Conservation (phyloP, 2,113 vertebrate genomes). For the Sterrhoptilus dennistouni region DNA sequence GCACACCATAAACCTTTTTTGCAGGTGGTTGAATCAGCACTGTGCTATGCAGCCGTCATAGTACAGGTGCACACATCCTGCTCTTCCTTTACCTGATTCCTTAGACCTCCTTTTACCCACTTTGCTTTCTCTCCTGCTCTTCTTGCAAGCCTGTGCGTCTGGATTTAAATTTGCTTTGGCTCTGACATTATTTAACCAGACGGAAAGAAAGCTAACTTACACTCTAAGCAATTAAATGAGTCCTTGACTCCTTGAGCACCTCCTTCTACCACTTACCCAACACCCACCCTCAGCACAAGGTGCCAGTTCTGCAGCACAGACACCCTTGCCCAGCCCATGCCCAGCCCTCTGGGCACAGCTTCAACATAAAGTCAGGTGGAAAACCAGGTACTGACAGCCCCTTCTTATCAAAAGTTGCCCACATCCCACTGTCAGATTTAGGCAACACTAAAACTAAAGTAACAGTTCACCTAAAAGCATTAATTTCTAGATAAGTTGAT, state of each 20-base stretch:
- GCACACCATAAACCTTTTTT: neutral
- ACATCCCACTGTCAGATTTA: neutral
- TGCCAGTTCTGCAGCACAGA: neutral
- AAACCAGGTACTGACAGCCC: neutral
- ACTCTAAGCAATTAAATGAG: neutral
- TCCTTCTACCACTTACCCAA: neutral
- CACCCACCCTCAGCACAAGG: neutral
- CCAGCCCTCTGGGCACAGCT: neutral
- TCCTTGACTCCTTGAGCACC: neutral
- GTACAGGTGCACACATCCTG: neutral
- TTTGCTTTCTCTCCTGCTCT: neutral
- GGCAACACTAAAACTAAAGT: neutral
- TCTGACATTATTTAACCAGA: neutral
- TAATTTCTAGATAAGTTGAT: neutral
- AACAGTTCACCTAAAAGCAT: neutral
- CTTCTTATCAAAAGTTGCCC: neutral
- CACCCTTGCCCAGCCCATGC: neutral
- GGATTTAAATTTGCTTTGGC: neutral
- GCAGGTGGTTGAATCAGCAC: neutral
- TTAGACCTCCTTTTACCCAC: neutral
- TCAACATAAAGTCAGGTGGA: neutral
- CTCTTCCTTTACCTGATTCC: neutral
- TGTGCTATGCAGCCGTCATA: neutral
- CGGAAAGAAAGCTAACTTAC: neutral
- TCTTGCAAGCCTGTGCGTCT: neutral